These are phyloP conservation scores for Mustela erminea DNA, from an alignment of 2,797 vertebrate genomes.

Conservation along the genomic window DNA sequence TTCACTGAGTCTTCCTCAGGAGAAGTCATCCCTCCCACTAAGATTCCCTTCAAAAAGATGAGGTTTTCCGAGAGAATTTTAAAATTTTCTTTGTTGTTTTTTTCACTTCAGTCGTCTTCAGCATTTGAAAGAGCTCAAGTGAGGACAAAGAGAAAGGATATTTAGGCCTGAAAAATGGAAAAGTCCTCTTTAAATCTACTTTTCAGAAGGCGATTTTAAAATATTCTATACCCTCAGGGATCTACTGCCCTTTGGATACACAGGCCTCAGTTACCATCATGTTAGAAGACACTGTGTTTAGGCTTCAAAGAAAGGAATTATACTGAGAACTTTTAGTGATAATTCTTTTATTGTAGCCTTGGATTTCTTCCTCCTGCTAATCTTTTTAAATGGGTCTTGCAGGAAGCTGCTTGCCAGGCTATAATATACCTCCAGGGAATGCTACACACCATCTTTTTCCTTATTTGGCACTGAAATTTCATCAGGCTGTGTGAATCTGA, in stretches of 20 bases:
- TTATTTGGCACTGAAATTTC: slow-evolving; percentile 69
- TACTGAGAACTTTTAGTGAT: not conserved
- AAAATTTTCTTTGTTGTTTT: not conserved
- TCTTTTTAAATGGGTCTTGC: slow-evolving; percentile 59
- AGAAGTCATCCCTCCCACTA: not conserved
- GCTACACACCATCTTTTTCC: slow-evolving; percentile 38
- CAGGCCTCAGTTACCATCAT: not conserved
- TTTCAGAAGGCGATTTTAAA: slow-evolving; percentile 34
- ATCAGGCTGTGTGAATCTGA: slow-evolving; percentile 31
- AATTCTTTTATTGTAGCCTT: slow-evolving; percentile 53
- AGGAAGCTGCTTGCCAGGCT: slow-evolving; percentile 55
- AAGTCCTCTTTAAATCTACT: slow-evolving; percentile 28
- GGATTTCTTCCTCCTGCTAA: slow-evolving; percentile 68
- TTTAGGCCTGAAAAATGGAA: slow-evolving; percentile 33
- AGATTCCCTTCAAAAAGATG: not conserved
- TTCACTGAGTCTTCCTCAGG: not conserved
- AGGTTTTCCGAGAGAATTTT: not conserved
- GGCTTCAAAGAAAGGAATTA: slow-evolving; percentile 66
- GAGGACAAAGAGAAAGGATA: not conserved
- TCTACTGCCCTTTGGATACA: not conserved
- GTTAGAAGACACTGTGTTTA: slow-evolving; percentile 41
- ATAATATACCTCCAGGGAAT: slow-evolving; percentile 28
- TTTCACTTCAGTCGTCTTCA: slow-evolving; percentile 23
- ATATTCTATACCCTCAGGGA: not conserved
- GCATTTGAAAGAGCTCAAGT: slow-evolving; percentile 17